Conservation (phyloP, 2,797 vertebrate species). For the Enteromius mattozi region DNA sequence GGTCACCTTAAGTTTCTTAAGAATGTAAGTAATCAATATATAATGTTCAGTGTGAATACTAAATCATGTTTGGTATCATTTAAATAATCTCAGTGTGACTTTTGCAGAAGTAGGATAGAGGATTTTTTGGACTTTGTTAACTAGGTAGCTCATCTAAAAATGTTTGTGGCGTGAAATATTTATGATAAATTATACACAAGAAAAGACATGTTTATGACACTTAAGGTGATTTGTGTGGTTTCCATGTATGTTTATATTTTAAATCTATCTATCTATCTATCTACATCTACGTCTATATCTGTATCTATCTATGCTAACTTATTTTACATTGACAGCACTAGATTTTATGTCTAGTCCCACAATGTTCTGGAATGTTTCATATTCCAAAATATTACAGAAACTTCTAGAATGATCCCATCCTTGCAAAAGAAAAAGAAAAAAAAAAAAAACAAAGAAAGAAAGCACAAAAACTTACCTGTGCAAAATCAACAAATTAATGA, state of each 20-base stretch:
- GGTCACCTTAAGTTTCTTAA: neutral
- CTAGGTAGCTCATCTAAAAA: neutral
- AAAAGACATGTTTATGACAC: neutral
- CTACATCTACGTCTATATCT: no score
- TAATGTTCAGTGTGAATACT: conserved; percentile 3
- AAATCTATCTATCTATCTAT: neutral
- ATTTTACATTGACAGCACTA: no score
- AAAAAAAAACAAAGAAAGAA: no score
- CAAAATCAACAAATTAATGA: no score
- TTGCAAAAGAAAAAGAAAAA: no score
- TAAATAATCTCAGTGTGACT: neutral
- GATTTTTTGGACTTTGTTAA: neutral
- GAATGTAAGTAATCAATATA: neutral
- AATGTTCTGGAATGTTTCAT: no score
- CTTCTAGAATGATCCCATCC: no score
- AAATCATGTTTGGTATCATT: neutral
- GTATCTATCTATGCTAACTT: no score
- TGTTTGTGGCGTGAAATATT: neutral
- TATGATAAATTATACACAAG: neutral
- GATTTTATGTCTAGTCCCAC: no score
- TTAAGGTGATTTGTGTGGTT: neutral
- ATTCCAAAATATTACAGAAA: no score
- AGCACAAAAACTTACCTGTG: no score
- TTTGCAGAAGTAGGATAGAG: neutral
- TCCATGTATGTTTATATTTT: no score